Evolutionary conservation across 2,113 vertebrate species (phyloP), one percentile per base, ranked within the genome.

Genomic region (Nymphicus hollandicus): DNA sequence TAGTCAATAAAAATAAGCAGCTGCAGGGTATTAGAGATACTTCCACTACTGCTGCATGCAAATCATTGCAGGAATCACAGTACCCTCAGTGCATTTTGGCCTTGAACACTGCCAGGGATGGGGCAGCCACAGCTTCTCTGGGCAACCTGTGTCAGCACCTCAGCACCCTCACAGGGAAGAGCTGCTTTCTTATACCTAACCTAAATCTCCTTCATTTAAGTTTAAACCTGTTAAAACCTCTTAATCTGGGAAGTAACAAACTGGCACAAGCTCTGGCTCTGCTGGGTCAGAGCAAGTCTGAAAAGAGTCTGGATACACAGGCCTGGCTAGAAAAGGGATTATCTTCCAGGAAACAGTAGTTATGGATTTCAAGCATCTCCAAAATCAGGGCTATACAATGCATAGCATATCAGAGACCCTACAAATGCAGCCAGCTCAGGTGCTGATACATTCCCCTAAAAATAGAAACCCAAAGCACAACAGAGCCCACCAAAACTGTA

Each of bases 1-100:
- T 29, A 22, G 39, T 37, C n/a, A 43, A 28, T 58, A 80, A 39
- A 56, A 52, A 17, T 6, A 17, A 64, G 56, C 2, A 7, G 55
- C 25, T 81, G 49, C 29, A 52, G 63, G 69, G 29, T 17, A 14
- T 10, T 23, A 12, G 31, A 78, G 60, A 43, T 7, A 5, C 13
- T 56, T 39, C 41, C 41, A 20, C 46, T 43, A 23, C 39, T 43
- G 39, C 46, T 61, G 44, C 25, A 31, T 0, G 11, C 0, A 0
- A 46, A 60, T n/a, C n/a, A 2, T 1, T 27, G 24, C 5, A 24
- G 29, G 14, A 80, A 35, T 44, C 24, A 6, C 24, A 33, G 1
- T 4, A 23, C 13, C 44, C 18, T 16, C 46, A 22, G n/a, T 2
- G 4, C 25, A 5, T 35, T 61, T 23, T 56, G 55, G 31, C 53